Conservation (phyloP, 2,113 vertebrate genomes). For the Laticauda laticaudata region DNA sequence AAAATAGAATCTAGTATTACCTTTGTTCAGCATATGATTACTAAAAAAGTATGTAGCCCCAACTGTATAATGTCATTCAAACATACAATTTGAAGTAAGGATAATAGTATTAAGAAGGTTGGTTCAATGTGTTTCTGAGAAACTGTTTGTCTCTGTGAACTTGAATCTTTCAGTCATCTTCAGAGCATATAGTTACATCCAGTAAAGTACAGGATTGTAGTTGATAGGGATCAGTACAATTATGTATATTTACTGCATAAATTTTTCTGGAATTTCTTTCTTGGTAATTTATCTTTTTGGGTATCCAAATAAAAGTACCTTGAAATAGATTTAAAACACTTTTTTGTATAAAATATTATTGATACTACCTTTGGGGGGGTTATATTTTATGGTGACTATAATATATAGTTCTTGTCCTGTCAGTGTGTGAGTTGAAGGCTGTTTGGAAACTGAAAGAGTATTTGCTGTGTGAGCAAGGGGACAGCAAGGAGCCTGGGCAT, state of each 20-base stretch:
- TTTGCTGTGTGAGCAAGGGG: too few species aligned
- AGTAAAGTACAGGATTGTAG: background rate
- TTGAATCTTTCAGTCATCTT: background rate
- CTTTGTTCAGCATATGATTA: background rate
- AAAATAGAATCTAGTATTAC: slow-evolving; percentile 27
- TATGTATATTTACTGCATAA: background rate
- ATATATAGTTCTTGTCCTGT: background rate
- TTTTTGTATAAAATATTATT: background rate
- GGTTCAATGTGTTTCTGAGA: background rate
- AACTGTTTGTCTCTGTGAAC: background rate
- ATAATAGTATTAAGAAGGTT: background rate
- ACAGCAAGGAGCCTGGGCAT: too few species aligned
- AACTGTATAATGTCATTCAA: background rate
- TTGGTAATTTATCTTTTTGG: background rate
- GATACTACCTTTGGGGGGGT: background rate
- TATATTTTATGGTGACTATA: background rate
- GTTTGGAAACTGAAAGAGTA: too few species aligned
- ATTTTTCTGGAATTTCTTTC: background rate
- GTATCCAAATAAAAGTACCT: background rate
- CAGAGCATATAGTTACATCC: background rate
- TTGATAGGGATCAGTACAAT: background rate
- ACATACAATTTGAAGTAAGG: background rate
- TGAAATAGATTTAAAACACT: background rate
- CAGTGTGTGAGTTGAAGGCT: too few species aligned
- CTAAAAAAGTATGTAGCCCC: background rate